Conservation (phyloP, 2,113 vertebrate species). For the Zingel zingel region DNA sequence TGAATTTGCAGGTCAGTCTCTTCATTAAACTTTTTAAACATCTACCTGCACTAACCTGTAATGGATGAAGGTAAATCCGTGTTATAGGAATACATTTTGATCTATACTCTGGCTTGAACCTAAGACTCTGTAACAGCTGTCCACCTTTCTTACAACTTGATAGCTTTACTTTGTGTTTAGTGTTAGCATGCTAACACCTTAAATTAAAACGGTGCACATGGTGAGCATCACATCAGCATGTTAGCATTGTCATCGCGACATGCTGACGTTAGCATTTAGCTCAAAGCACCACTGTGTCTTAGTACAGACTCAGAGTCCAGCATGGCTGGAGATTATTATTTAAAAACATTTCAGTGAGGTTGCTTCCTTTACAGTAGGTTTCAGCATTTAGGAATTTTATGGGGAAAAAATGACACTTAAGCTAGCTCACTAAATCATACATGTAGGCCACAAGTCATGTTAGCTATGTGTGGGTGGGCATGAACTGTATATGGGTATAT, state of each 20-base stretch:
- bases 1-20: conserved; percentile 19
- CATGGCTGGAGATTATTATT: too few species aligned
- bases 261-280: too few species aligned
- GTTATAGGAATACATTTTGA: neutral
- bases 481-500: neutral
- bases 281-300: neutral
- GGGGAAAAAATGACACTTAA: neutral
- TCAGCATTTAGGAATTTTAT: neutral
- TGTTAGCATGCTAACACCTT: too few species aligned
- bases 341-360: neutral
- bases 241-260: neutral
- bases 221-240: too few species aligned
- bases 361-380: neutral
- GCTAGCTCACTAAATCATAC: conserved; percentile 28
- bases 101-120: neutral
- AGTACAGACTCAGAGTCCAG: neutral
- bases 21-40: neutral
- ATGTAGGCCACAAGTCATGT: neutral
- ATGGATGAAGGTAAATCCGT: neutral
- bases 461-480: conserved; percentile 3
- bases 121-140: neutral
- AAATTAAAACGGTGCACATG: too few species aligned
- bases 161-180: too few species aligned
- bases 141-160: neutral
- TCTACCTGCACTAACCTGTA: neutral